These are phyloP conservation scores for Oscheius sp. DNA, from an alignment of 2,888 invertebrate species.

Conservation along the genomic window DNA sequence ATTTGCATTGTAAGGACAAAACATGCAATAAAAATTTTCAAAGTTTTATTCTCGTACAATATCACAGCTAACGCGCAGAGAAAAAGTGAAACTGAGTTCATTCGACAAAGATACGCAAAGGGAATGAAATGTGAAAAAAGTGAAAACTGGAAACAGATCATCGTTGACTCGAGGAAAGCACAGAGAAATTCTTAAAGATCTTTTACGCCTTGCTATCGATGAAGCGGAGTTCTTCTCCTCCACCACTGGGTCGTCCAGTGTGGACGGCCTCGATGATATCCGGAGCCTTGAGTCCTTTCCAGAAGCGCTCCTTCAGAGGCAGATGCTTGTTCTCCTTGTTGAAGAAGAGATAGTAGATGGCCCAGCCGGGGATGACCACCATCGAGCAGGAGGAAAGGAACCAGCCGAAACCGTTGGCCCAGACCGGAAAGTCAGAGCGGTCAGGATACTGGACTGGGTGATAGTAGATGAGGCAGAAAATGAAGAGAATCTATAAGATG, in stretches of 20 bases:
- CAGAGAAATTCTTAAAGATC: neutral
- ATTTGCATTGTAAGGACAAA: neutral
- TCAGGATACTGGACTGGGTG: slow-evolving; percentile 82
- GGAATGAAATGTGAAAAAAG: neutral
- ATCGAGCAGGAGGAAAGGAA: slow-evolving; percentile 86
- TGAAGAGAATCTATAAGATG: slow-evolving; percentile 81
- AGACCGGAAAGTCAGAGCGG: slow-evolving; percentile 80
- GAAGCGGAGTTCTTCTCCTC: slow-evolving; percentile 33
- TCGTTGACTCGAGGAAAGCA: slow-evolving; percentile 14
- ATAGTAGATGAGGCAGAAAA: slow-evolving; percentile 85
- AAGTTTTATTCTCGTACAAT: neutral
- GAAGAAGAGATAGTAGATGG: slow-evolving; percentile 80
- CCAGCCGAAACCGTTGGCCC: slow-evolving; percentile 58
- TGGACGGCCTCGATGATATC: slow-evolving; percentile 14
- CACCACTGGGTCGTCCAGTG: neutral
- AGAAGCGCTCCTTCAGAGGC: slow-evolving; percentile 53
- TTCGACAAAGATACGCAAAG: neutral
- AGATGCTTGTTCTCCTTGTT: slow-evolving; percentile 50
- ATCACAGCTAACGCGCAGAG: slow-evolving; percentile 8
- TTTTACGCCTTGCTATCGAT: slow-evolving; percentile 26
- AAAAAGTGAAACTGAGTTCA: slow-evolving; percentile 11
- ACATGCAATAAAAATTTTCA: neutral
- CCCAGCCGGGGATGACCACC: slow-evolving; percentile 86
- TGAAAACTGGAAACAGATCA: slow-evolving; percentile 3
- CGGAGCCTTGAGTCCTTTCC: slow-evolving; percentile 34